phyloP scores from a whole-genome alignment of 2,797 vertebrate species.

The Esox lucius region DNA sequence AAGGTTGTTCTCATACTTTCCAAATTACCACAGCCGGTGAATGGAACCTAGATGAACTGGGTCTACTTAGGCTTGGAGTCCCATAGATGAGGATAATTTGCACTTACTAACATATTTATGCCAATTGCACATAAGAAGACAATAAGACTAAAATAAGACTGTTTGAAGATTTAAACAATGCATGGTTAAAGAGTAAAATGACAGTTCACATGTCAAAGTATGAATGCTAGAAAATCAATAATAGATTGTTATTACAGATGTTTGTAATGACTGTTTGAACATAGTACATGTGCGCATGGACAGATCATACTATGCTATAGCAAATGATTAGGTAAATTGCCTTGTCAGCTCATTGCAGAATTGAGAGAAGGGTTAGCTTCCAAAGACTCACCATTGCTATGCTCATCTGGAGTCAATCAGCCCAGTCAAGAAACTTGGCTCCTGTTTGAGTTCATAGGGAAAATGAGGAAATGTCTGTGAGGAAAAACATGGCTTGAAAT shows the following conservation, averaged over 20 bases:
- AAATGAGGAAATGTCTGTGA: constrained; percentile 40
- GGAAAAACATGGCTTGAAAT: constrained; percentile 41
- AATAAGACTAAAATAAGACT: too few species aligned
- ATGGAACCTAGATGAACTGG: constrained; percentile 24
- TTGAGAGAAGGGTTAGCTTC: constrained; percentile 6
- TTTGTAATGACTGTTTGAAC: neutral
- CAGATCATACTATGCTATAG: neutral
- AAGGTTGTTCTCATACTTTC: constrained; percentile 53
- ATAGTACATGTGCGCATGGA: neutral
- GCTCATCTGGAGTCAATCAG: constrained; percentile 62
- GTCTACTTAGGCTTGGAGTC: constrained; percentile 13
- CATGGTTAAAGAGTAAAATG: constrained; percentile 14
- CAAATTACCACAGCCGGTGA: constrained; percentile 35
- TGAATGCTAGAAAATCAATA: neutral
- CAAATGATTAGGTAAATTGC: neutral
- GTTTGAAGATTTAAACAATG: constrained; percentile 2
- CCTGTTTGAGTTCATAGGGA: constrained; percentile 25
- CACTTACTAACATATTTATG: constrained; percentile 36
- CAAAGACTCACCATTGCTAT: neutral
- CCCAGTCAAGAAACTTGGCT: constrained; percentile 23
- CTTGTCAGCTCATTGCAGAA: neutral
- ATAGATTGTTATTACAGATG: neutral
- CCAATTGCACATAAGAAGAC: constrained; percentile 32
- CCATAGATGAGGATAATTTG: constrained; percentile 12
- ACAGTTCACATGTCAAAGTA: constrained; percentile 14